A percentile compares a stretch with the other conserved stretches of the same genome.
phyloP scores from a whole-genome alignment of 2,888 invertebrate species.

The Cephus spinipes region DNA sequence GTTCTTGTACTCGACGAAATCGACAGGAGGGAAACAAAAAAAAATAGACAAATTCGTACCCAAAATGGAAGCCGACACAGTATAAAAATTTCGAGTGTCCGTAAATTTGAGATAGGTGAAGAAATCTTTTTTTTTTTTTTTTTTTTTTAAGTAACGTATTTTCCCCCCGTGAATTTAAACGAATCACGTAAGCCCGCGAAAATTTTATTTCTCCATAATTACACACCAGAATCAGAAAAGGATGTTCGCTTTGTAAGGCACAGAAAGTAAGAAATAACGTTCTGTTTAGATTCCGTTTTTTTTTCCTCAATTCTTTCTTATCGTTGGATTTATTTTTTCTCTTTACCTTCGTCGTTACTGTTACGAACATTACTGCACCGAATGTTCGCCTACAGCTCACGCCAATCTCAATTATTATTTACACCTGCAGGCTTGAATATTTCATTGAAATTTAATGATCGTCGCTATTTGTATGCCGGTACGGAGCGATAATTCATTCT shows the following conservation, averaged over 20 bases:
- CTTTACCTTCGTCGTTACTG: too few species aligned
- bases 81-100: neutral
- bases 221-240: neutral
- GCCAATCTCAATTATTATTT: too few species aligned
- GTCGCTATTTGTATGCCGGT: too few species aligned
- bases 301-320: neutral
- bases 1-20: neutral
- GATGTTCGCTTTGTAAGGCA: constrained; percentile 2
- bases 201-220: neutral
- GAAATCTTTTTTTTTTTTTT: neutral
- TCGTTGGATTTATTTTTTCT: too few species aligned
- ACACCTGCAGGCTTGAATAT: too few species aligned
- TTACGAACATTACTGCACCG: too few species aligned
- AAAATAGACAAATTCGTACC: neutral
- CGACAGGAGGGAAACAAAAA: neutral
- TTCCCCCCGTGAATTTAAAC: neutral
- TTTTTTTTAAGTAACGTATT: neutral
- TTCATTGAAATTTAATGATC: too few species aligned
- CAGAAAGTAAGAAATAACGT: constrained; percentile 3
- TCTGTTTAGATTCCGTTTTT: neutral
- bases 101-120: constrained; percentile 11
- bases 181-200: neutral
- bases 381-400: too few species aligned
- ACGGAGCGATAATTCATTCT: too few species aligned
- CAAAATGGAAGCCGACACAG: neutral